Conservation (phyloP, 2,113 vertebrate species). For the Camelus bactrianus region DNA sequence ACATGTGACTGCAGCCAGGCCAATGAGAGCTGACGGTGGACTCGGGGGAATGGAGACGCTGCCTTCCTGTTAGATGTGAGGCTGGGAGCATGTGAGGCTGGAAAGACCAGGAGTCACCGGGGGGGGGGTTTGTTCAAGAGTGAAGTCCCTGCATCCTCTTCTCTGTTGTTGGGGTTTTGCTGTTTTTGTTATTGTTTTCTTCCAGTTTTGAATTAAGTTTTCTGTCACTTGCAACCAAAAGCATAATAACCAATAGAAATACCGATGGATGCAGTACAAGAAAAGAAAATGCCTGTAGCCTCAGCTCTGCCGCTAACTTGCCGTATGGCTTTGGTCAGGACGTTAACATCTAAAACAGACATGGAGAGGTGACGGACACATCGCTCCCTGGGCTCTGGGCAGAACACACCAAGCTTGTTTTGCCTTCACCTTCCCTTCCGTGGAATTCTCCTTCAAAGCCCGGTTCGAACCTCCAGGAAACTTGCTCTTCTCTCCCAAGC, state of each 20-base stretch:
- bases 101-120: rapidly evolving
- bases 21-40: not conserved
- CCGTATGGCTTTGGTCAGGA: not conserved
- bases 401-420: too few relatives aligned
- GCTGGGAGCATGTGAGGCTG: not conserved
- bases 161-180: not conserved
- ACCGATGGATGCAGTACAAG: not conserved
- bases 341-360: not conserved
- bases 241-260: not conserved
- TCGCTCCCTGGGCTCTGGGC: not conserved
- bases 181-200: not conserved
- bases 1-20: not conserved
- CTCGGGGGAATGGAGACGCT: rapidly evolving
- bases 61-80: not conserved
- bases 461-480: not conserved
- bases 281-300: not conserved
- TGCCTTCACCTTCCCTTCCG: not conserved
- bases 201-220: not conserved
- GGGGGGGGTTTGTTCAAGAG: not conserved
- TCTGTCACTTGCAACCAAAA: not conserved
- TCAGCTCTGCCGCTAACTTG: not conserved
- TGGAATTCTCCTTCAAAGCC: not conserved
- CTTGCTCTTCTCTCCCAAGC: not conserved
- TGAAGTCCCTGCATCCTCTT: not conserved
- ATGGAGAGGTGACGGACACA: rapidly evolving